A percentile compares a stretch with the other conserved stretches of the same genome.
Conservation (phyloP, 2,797 vertebrate genomes). For the Distichodus sexfasciatus region DNA sequence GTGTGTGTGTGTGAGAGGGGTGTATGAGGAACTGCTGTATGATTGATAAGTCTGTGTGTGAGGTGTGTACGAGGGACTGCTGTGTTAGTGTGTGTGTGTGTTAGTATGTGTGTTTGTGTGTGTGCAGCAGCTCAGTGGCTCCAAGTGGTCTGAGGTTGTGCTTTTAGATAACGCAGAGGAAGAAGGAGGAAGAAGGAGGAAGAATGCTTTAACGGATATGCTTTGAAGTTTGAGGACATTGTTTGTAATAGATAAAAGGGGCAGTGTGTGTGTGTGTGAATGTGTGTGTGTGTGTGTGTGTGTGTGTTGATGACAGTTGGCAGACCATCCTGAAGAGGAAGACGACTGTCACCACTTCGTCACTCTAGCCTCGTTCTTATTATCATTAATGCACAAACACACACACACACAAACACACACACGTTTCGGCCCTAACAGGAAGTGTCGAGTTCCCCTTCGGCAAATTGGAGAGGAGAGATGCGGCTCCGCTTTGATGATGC, state of each 20-base stretch:
- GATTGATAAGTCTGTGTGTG: constrained; percentile 40
- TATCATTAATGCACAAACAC: constrained; percentile 3
- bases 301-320: constrained; percentile 60
- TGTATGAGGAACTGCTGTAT: constrained; percentile 59
- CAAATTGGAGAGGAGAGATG: constrained; percentile 51
- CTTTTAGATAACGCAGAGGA: constrained; percentile 62
- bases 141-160: constrained; percentile 59
- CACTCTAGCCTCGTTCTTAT: constrained; percentile 57
- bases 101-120: constrained; percentile 64
- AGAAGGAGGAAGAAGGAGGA: constrained; percentile 65
- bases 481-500: constrained; percentile 60
- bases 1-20: background rate
- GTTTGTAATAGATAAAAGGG: constrained; percentile 72
- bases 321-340: constrained; percentile 51
- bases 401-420: constrained; percentile 5
- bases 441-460: constrained; percentile 64
- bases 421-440: constrained; percentile 67
- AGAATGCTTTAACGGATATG: constrained; percentile 66
- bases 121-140: constrained; percentile 62
- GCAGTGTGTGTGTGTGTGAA: constrained; percentile 29
- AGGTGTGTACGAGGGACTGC: constrained; percentile 48
- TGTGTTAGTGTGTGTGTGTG: constrained; percentile 64
- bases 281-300: constrained; percentile 27
- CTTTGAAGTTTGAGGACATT: constrained; percentile 72
- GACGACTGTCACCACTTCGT: constrained; percentile 58